These are phyloP conservation scores for Gorsachius goisagi DNA, from an alignment of 2,113 vertebrate genomes.

Conservation along the genomic window DNA sequence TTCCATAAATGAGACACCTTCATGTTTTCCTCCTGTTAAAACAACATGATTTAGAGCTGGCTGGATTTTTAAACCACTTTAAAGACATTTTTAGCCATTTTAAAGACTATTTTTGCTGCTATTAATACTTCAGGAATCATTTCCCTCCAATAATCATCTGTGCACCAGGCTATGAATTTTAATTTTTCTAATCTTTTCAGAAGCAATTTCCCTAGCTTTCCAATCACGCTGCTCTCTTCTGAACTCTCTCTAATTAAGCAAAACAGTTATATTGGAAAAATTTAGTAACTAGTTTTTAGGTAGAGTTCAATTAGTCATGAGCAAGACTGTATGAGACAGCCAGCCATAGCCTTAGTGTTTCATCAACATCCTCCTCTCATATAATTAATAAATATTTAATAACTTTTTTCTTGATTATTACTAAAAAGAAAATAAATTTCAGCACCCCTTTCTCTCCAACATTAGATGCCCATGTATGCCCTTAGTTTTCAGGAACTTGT, in stretches of 20 bases:
- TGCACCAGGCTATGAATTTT: not conserved
- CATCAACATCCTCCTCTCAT: not conserved
- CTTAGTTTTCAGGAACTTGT: not conserved
- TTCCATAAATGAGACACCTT: not conserved
- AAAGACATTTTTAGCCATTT: not conserved
- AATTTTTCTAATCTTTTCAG: slow-evolving; percentile 14
- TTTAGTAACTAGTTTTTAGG: not conserved
- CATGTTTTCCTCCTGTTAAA: not conserved
- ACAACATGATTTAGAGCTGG: not conserved
- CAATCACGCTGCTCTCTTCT: not conserved
- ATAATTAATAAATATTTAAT: not conserved
- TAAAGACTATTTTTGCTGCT: not conserved
- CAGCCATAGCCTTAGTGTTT: not conserved
- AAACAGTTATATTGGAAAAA: not conserved
- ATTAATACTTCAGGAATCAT: not conserved
- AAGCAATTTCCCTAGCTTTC: not conserved
- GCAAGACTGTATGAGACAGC: not conserved
- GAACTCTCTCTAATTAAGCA: not conserved
- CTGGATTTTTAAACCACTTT: not conserved
- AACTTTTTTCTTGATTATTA: not conserved
- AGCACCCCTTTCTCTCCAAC: not conserved
- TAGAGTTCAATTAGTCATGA: not conserved
- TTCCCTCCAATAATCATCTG: not conserved
- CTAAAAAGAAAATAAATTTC: not conserved
- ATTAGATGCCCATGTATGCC: not conserved